Evolutionary conservation across 2,888 invertebrate genomes (phyloP).

Genomic region (Himalopsyche tibetana): DNA sequence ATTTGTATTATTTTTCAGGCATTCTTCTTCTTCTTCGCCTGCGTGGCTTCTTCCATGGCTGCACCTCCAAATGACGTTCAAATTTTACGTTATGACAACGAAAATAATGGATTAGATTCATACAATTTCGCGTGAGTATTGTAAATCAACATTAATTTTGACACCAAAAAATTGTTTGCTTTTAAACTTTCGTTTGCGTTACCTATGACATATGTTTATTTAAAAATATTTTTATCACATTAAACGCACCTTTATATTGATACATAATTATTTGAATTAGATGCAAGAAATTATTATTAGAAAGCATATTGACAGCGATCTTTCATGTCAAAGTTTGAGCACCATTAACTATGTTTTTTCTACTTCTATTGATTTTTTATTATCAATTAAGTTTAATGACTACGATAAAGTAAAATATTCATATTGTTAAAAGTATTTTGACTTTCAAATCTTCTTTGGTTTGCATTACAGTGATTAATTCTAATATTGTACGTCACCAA

Average conservation of each 20-base stretch:
- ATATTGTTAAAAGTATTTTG: too few relatives aligned
- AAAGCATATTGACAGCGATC: not conserved
- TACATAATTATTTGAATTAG: not conserved
- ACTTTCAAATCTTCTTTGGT: too few relatives aligned
- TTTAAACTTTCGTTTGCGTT: not conserved
- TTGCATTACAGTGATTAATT: too few relatives aligned
- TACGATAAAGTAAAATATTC: too few relatives aligned
- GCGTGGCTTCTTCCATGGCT: conserved; percentile 71
- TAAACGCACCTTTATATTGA: too few relatives aligned
- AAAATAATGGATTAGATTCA: conserved; percentile 72
- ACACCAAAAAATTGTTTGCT: not conserved
- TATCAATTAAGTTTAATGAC: too few relatives aligned
- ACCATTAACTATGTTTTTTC: too few relatives aligned
- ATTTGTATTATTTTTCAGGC: conserved; percentile 49
- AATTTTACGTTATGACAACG: conserved; percentile 70
- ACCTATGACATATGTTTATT: too few relatives aligned
- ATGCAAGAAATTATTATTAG: not conserved
- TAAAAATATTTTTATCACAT: too few relatives aligned
- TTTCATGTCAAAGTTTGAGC: too few relatives aligned
- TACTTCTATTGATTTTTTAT: too few relatives aligned
- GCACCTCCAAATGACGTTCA: conserved; percentile 71
- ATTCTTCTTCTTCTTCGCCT: conserved; percentile 71
- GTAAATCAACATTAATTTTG: conserved; percentile 28
- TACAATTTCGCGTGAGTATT: conserved; percentile 71
- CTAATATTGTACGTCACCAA: too few relatives aligned